phyloP scores from a whole-genome alignment of 2,888 invertebrate genomes.

The Aquatica leii region DNA sequence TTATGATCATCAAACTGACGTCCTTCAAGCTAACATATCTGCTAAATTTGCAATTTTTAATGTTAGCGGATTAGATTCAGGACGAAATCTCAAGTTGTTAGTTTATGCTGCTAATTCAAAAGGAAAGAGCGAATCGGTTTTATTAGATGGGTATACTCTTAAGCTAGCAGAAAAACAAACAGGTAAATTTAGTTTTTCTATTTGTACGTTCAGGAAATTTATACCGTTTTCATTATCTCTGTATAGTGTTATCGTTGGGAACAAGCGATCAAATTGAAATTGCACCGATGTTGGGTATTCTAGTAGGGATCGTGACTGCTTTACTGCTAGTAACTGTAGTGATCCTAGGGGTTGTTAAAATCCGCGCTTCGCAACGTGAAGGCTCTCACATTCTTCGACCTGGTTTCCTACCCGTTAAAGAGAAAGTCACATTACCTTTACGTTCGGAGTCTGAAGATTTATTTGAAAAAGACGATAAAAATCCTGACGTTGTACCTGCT shows the following conservation, averaged over 20 bases:
- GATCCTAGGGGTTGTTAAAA: constrained; percentile 69
- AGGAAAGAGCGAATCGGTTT: constrained; percentile 78
- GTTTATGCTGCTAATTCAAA: constrained; percentile 85
- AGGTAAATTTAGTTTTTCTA: constrained; percentile 63
- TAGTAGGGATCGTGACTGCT: constrained; percentile 74
- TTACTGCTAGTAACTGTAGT: constrained; percentile 72
- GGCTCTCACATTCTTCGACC: constrained; percentile 65
- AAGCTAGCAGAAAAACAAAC: constrained; percentile 81
- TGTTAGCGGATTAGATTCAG: constrained; percentile 80
- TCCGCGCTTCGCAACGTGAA: constrained; percentile 66
- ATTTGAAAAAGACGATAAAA: constrained; percentile 82
- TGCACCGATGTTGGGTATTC: constrained; percentile 69
- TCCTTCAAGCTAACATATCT: constrained; percentile 73
- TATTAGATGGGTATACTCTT: constrained; percentile 76
- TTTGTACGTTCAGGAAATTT: constrained; percentile 17
- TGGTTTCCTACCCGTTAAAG: constrained; percentile 68
- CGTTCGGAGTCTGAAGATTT: constrained; percentile 73
- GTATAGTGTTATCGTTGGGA: constrained; percentile 60
- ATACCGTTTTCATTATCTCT: constrained; percentile 13
- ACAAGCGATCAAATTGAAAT: constrained; percentile 64
- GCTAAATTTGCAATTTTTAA: constrained; percentile 78
- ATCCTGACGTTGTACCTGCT: constrained; percentile 88
- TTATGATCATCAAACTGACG: constrained; percentile 71
- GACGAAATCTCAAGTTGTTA: constrained; percentile 77
- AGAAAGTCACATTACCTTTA: constrained; percentile 73